Percentiles rank a stretch among this genome's conserved stretches.
These are phyloP conservation scores for Dipodomys spectabilis DNA, from an alignment of 2,113 vertebrate species.

Conservation along the genomic window DNA sequence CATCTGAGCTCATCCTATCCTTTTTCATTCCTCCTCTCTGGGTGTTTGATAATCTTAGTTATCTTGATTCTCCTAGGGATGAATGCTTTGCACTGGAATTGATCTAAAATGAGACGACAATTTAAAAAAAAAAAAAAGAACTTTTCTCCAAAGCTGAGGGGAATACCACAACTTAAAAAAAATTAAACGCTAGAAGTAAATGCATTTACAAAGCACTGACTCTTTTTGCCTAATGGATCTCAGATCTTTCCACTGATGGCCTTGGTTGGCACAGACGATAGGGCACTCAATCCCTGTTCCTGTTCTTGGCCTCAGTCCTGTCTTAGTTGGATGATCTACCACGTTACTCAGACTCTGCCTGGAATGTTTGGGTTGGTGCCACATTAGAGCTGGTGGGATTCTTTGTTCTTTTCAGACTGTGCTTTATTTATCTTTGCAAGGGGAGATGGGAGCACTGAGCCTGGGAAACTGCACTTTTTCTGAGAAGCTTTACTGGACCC, in stretches of 20 bases:
- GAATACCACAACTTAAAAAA: background rate
- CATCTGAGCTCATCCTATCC: background rate
- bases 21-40: background rate
- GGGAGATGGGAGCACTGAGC: background rate
- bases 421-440: conserved; percentile 46
- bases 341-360: conserved; percentile 60
- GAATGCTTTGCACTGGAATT: conserved; percentile 23
- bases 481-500: background rate
- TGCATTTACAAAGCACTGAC: conserved; percentile 52
- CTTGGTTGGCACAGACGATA: conserved; percentile 44
- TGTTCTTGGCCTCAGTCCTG: conserved; percentile 64
- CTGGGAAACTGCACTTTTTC: conserved; percentile 34
- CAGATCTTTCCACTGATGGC: conserved; percentile 41
- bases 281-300: conserved; percentile 34
- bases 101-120: background rate
- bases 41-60: background rate
- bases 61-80: background rate
- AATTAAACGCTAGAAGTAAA: conserved; percentile 56
- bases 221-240: conserved; percentile 51
- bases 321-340: conserved; percentile 50
- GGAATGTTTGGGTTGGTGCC: conserved; percentile 63
- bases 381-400: conserved; percentile 54
- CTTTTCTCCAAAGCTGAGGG: conserved; percentile 9
- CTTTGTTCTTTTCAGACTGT: conserved; percentile 28
- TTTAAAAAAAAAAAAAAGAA: conserved; percentile 44